Base-by-base conservation (phyloP, 2,797 vertebrate species). In the Micrastur ruficollis region DNA sequence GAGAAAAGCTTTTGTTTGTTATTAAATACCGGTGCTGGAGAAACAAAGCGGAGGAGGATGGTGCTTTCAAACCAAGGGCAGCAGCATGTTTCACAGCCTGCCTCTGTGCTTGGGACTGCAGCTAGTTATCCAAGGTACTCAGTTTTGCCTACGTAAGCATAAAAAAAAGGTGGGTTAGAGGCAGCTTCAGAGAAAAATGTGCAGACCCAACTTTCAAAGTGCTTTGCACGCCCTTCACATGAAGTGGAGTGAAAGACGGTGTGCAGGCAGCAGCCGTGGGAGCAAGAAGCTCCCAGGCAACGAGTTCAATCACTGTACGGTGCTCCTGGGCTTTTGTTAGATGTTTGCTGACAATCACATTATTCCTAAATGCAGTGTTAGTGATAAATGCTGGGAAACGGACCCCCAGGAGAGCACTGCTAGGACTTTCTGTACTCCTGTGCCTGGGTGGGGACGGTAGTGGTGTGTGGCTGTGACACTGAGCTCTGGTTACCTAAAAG, bases 371-470 rank as follows among this genome's bases (percentile, higher is more conserved):
- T 3, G 55, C 49, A 21, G 80, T 9, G n/a, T 11, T 73, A 11
- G 89, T 59, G 84, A 74, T 67, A 84, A 91, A 86, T 17, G 34
- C 61, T 87, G 89, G 92, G 92, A 95, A 95, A 83, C 3, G 13
- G 83, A 74, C 65, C 55, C 80, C 40, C 8, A 0, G 84, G 79
- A 81, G 62, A 85, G 91, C 25, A 17, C 8, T 18, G 65, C 65
- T 11, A 29, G 80, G 68, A 90, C 91, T 78, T 6, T 34, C 29
- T 71, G 92, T 87, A 42, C 71, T 81, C 47, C 55, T 40, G 50
- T 15, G 61, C 56, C 84, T 62, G 83, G 90, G 82, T 86, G 90
- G 90, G 87, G 71, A 96, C 2, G 0, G 73, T 21, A 53, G 72
- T 21, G 58, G 53, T 44, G 87, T 70, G 92, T 63, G 86, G 83